phyloP scores from a whole-genome alignment of 2,113 vertebrate genomes.

The Toxostoma redivivum region DNA sequence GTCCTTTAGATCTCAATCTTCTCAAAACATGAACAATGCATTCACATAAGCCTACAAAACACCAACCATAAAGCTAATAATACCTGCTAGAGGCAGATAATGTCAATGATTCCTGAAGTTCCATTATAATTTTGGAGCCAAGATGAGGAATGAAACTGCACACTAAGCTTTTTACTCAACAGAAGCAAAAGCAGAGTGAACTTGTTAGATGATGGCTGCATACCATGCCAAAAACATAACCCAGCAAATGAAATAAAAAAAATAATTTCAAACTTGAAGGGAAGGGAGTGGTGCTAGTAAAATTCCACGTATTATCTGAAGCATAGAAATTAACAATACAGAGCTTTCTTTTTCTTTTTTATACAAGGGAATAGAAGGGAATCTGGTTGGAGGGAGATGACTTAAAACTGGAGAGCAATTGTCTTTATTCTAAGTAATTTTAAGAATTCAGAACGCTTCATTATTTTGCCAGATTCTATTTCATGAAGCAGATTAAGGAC shows the following conservation, averaged over 20 bases:
- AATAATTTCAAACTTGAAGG: background rate
- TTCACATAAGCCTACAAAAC: background rate
- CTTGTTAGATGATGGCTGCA: background rate
- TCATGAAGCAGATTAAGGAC: slow-evolving; percentile 10
- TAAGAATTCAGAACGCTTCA: slow-evolving; percentile 2
- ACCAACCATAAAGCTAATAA: background rate
- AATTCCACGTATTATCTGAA: background rate
- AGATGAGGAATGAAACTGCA: background rate
- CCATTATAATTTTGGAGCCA: background rate
- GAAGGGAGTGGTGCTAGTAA: background rate
- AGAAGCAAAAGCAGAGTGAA: background rate
- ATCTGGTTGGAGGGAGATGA: background rate
- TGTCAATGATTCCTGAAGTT: background rate
- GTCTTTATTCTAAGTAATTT: background rate
- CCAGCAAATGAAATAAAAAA: background rate
- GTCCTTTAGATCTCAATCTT: background rate
- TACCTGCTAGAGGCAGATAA: background rate
- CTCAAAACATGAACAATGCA: background rate
- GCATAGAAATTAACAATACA: background rate
- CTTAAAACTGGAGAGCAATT: background rate
- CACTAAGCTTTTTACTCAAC: background rate
- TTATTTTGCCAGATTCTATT: slow-evolving; percentile 2
- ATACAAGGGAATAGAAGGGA: background rate
- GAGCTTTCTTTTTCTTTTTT: background rate
- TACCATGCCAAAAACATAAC: background rate